A percentile compares a stretch with the other conserved stretches of the same genome.
phyloP scores from a whole-genome alignment of 2,113 vertebrate genomes.

The Anolis sagrei region DNA sequence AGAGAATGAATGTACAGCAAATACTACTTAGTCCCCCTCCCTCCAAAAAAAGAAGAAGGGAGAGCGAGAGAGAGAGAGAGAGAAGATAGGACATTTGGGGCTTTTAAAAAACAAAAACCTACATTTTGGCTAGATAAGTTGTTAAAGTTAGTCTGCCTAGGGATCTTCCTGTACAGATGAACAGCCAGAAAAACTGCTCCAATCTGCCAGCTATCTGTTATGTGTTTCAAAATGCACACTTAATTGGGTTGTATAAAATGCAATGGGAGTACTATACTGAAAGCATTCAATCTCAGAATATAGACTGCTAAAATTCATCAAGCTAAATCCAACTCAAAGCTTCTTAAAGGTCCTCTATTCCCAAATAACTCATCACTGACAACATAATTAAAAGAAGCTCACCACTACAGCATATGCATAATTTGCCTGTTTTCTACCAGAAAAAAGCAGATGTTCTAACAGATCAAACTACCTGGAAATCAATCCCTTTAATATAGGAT shows the following conservation, averaged over 20 bases:
- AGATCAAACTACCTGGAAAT: slow-evolving; percentile 45
- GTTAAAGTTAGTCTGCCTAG: slow-evolving; percentile 28
- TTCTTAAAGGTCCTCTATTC: neutral
- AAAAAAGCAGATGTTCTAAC: neutral
- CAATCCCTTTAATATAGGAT: slow-evolving; percentile 44
- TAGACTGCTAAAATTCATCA: neutral
- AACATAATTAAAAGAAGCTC: neutral
- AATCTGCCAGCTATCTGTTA: slow-evolving; percentile 44
- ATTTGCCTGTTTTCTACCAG: slow-evolving; percentile 19
- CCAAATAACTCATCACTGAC: neutral
- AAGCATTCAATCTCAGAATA: neutral
- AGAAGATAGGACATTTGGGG: too few species aligned
- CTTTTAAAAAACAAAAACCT: slow-evolving; percentile 2
- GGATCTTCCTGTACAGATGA: slow-evolving; percentile 48
- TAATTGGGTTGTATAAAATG: neutral
- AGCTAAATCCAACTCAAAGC: slow-evolving; percentile 1
- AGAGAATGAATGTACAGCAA: neutral
- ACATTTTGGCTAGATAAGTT: slow-evolving; percentile 22
- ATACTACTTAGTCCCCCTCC: slow-evolving; percentile 28
- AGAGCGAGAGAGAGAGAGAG: too few species aligned
- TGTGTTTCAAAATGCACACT: slow-evolving; percentile 2
- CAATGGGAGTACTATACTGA: rapidly evolving
- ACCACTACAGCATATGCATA: rapidly evolving
- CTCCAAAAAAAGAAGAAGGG: slow-evolving; percentile 20
- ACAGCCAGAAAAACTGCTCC: slow-evolving; percentile 50